Evolutionary conservation across 2,888 invertebrate genomes (phyloP).

Genomic region (Philereme transversata): DNA sequence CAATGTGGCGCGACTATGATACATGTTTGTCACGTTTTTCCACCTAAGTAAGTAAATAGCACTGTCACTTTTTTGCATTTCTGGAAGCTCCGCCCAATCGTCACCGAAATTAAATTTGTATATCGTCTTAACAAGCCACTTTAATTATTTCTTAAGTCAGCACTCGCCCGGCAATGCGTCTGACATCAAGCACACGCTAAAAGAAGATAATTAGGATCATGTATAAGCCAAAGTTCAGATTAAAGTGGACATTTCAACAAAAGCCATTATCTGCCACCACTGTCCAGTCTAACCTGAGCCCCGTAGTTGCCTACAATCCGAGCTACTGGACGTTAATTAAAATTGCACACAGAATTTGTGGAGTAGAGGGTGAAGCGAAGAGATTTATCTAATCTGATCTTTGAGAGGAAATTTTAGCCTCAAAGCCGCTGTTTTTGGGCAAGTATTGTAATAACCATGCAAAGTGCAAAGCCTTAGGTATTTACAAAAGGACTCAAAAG

Average conservation of each 20-base stretch:
- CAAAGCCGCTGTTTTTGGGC: too few relatives aligned
- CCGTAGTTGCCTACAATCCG: conserved; percentile 33
- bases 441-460: too few relatives aligned
- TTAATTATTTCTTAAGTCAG: too few relatives aligned
- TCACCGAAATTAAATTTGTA: too few relatives aligned
- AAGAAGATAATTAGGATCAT: conserved; percentile 33
- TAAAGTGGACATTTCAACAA: conserved; percentile 31
- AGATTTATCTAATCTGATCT: conserved; percentile 12
- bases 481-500: too few relatives aligned
- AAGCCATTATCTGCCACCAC: conserved; percentile 30
- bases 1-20: too few relatives aligned
- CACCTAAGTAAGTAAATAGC: too few relatives aligned
- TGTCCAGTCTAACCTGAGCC: conserved; percentile 32
- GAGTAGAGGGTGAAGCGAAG: background rate
- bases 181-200: conserved; percentile 23
- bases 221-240: conserved; percentile 35
- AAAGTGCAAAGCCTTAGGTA: too few relatives aligned
- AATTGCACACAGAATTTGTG: conserved; percentile 33
- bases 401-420: background rate
- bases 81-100: too few relatives aligned
- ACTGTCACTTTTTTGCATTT: too few relatives aligned
- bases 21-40: too few relatives aligned
- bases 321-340: conserved; percentile 38
- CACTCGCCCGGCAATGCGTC: background rate
- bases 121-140: too few relatives aligned